These are phyloP conservation scores for Protomyctophum bolini DNA, from an alignment of 2,113 vertebrate species.

Conservation along the genomic window DNA sequence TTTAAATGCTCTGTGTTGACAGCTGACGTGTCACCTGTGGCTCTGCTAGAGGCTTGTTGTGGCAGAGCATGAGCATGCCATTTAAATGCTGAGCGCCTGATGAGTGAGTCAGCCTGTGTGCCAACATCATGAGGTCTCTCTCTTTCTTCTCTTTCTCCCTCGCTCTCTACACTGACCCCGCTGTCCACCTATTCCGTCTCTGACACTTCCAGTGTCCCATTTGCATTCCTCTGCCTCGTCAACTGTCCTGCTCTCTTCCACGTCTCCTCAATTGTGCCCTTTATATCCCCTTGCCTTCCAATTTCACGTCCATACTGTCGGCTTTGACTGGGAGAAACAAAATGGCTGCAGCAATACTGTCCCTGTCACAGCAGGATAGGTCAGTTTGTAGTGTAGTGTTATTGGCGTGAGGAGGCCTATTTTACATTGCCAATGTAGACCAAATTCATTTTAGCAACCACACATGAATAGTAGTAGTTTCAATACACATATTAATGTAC, in stretches of 20 bases:
- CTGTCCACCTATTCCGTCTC: constrained; percentile 20
- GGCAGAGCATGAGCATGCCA: constrained; percentile 29
- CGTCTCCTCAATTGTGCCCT: constrained; percentile 19
- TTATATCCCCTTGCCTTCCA: constrained; percentile 16
- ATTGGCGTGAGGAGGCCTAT: background rate
- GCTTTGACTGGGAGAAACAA: constrained; percentile 6
- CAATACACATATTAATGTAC: no score
- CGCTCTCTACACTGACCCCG: constrained; percentile 1
- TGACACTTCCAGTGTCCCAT: constrained; percentile 29
- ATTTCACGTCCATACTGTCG: background rate
- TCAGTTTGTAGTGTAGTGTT: no score
- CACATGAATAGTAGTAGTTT: no score
- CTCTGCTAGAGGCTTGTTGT: constrained; percentile 36
- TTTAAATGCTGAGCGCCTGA: constrained; percentile 23
- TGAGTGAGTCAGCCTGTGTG: constrained; percentile 34
- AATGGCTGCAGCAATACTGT: background rate
- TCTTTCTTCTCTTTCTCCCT: background rate
- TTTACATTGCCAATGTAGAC: background rate
- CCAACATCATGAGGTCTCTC: constrained; percentile 23
- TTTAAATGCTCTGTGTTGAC: constrained; percentile 22
- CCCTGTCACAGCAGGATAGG: background rate
- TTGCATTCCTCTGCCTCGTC: constrained; percentile 11
- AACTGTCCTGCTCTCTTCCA: constrained; percentile 6
- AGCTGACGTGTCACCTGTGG: constrained; percentile 46
- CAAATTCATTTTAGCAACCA: background rate